These are phyloP conservation scores for Hipparchia sbordonii DNA, from an alignment of 2,888 invertebrate genomes.

Conservation along the genomic window DNA sequence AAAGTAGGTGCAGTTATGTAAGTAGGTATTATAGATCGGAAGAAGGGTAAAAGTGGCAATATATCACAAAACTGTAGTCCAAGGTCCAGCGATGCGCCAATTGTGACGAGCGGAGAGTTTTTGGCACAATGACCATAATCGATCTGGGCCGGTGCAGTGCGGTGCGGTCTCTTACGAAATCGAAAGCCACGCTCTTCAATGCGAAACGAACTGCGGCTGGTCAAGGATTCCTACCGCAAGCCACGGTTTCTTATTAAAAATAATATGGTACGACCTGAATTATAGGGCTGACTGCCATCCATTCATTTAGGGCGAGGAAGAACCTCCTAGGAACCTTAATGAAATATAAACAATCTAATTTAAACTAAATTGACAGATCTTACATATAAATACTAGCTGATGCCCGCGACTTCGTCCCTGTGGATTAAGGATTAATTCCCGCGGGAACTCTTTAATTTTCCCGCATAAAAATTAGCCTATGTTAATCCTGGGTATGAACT, in stretches of 20 bases:
- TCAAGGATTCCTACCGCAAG: slow-evolving; percentile 54
- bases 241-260: slow-evolving; percentile 21
- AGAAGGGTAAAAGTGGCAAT: slow-evolving; percentile 3
- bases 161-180: slow-evolving; percentile 66
- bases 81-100: slow-evolving; percentile 46
- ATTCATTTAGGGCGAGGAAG: no score
- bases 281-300: background rate
- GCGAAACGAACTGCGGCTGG: slow-evolving; percentile 61
- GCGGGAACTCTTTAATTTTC: no score
- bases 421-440: no score
- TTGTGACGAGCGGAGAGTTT: slow-evolving; percentile 60
- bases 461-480: no score
- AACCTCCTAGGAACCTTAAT: no score
- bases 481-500: no score
- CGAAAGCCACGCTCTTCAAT: slow-evolving; percentile 59
- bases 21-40: background rate
- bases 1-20: background rate
- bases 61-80: slow-evolving; percentile 21
- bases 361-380: no score
- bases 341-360: no score
- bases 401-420: no score
- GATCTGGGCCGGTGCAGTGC: slow-evolving; percentile 58
- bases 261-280: slow-evolving; percentile 10
- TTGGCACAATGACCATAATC: slow-evolving; percentile 71
- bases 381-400: no score